A percentile compares a stretch with the other conserved stretches of the same genome.
Evolutionary conservation across 2,113 vertebrate genomes (phyloP).

Genomic region (Nansenia antarctica): DNA sequence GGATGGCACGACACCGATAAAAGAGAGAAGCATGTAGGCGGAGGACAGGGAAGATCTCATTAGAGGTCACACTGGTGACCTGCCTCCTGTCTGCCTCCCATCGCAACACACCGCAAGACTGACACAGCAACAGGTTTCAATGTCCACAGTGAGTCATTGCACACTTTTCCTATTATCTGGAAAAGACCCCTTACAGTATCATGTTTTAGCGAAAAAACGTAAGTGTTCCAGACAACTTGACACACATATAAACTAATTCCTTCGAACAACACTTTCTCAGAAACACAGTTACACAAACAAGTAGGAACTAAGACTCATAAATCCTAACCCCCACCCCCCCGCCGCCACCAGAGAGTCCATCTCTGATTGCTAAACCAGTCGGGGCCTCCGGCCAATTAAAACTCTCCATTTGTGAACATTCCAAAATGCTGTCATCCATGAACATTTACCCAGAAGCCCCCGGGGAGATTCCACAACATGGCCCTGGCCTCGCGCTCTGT

Average conservation of each 20-base stretch:
- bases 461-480: conserved; percentile 76
- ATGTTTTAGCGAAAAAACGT: neutral
- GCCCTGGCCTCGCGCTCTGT: conserved; percentile 63
- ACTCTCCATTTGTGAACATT: conserved; percentile 77
- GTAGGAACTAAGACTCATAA: conserved; percentile 37
- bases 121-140: conserved; percentile 13
- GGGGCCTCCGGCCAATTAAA: conserved; percentile 75
- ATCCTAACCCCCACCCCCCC: conserved; percentile 42
- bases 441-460: conserved; percentile 78
- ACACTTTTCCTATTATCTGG: conserved; percentile 9
- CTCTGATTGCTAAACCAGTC: conserved; percentile 72
- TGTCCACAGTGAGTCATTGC: neutral
- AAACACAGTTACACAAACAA: conserved; percentile 28
- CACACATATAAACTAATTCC: neutral
- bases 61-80: conserved; percentile 19
- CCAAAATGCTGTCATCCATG: conserved; percentile 78
- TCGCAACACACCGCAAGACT: neutral
- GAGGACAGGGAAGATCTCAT: conserved; percentile 19
- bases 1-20: conserved; percentile 35
- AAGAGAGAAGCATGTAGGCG: conserved; percentile 14
- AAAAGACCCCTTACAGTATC: neutral
- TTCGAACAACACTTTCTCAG: neutral
- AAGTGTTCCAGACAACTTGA: neutral
- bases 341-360: conserved; percentile 50
- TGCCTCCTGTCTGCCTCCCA: neutral